These are phyloP conservation scores for Psix sp. DNA, from an alignment of 1,140 invertebrate species.

Conservation along the genomic window DNA sequence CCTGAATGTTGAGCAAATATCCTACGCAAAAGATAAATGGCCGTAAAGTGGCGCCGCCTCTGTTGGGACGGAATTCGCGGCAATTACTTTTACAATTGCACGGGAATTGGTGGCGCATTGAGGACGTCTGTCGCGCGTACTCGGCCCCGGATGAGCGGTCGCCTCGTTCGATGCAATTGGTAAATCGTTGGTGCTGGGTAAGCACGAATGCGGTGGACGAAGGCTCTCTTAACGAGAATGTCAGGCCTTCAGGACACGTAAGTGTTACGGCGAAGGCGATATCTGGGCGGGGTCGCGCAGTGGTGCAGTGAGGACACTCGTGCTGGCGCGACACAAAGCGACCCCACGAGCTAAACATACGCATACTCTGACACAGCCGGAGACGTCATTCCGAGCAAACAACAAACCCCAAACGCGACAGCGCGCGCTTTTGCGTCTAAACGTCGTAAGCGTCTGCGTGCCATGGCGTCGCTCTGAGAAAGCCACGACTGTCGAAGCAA, in stretches of 20 bases:
- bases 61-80: conserved; percentile 1
- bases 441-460: conserved; percentile 18
- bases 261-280: conserved; percentile 40
- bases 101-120: conserved; percentile 40
- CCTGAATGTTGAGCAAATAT: too few species aligned
- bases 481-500: conserved; percentile 60
- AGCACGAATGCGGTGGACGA: conserved; percentile 49
- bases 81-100: conserved; percentile 35
- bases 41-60: conserved; percentile 28
- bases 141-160: conserved; percentile 22
- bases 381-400: conserved; percentile 25
- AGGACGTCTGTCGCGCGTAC: conserved; percentile 39
- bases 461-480: conserved; percentile 58
- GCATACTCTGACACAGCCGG: conserved; percentile 38
- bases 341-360: conserved; percentile 53
- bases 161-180: conserved; percentile 40
- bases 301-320: conserved; percentile 51
- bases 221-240: conserved; percentile 34
- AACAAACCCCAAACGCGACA: conserved; percentile 1
- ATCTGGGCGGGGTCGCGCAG: conserved; percentile 53
- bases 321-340: conserved; percentile 38
- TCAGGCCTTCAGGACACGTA: conserved; percentile 46
- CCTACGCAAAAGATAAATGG: neutral
- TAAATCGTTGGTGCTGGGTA: conserved; percentile 26
- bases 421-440: conserved; percentile 39